phyloP scores from a whole-genome alignment of 2,888 invertebrate species.

The Odontocerum albicorne region DNA sequence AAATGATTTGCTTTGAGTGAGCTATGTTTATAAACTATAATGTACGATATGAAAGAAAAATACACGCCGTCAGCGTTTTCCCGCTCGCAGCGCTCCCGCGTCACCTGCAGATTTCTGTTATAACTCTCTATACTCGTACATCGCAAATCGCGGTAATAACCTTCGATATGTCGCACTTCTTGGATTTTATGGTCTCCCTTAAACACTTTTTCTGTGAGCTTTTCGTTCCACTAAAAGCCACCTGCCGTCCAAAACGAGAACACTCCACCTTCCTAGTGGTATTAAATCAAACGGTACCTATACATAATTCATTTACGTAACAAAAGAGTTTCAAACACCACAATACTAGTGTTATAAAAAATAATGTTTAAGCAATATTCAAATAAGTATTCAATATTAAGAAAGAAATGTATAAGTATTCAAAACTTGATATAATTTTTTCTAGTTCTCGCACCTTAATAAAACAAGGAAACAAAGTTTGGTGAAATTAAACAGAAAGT shows the following conservation, averaged over 20 bases:
- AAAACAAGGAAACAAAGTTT: no score
- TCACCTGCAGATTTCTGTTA: background rate
- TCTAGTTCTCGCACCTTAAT: no score
- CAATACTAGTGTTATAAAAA: no score
- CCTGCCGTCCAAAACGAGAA: slow-evolving; percentile 33
- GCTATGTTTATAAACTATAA: slow-evolving; percentile 5
- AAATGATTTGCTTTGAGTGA: slow-evolving; percentile 28
- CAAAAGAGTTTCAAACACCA: slow-evolving; percentile 12
- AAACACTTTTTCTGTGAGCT: slow-evolving; percentile 10
- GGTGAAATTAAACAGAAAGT: no score
- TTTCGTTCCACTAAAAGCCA: slow-evolving; percentile 22
- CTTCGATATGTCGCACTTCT: background rate
- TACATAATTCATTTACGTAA: background rate
- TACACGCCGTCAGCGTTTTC: no score
- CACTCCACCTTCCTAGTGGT: slow-evolving; percentile 6
- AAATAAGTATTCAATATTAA: no score
- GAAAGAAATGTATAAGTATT: no score
- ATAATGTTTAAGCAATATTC: no score
- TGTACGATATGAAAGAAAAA: no score
- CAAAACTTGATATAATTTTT: no score
- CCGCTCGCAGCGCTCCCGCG: background rate
- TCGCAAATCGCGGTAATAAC: background rate
- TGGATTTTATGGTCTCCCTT: slow-evolving; percentile 3
- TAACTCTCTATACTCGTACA: background rate
- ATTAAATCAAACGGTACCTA: slow-evolving; percentile 10